Evolutionary conservation across 2,888 invertebrate species (phyloP).

Genomic region (Scelioninae gen. 1): DNA sequence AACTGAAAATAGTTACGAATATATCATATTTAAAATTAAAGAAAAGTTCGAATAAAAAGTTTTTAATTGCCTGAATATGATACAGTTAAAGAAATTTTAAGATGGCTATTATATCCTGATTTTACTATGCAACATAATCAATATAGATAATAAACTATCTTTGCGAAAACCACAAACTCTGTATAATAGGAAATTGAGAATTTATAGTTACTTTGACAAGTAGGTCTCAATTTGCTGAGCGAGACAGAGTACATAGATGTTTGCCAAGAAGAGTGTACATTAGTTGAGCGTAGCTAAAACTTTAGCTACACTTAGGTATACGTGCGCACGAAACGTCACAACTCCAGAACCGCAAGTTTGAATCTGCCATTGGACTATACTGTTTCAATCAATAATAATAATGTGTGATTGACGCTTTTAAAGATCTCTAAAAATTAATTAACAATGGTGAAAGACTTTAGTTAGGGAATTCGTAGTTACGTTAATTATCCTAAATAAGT

Average conservation of each 20-base stretch:
- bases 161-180: conserved; percentile 28
- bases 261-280: conserved; percentile 78
- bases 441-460: background rate
- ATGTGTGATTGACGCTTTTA: conserved; percentile 3
- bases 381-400: conserved; percentile 53
- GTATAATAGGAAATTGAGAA: conserved; percentile 56
- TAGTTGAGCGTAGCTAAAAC: conserved; percentile 63
- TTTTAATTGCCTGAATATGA: too few relatives aligned
- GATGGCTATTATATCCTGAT: background rate
- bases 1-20: too few relatives aligned
- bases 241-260: conserved; percentile 66
- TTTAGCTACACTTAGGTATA: conserved; percentile 51
- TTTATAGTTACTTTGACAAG: conserved; percentile 63
- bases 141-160: conserved; percentile 42
- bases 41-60: too few relatives aligned
- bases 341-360: conserved; percentile 46
- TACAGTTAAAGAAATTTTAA: too few relatives aligned
- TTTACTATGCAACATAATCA: conserved; percentile 13
- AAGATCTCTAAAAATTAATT: conserved; percentile 9
- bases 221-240: conserved; percentile 57
- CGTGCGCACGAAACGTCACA: conserved; percentile 57
- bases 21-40: too few relatives aligned
- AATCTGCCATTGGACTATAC: conserved; percentile 41
- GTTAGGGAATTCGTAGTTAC: background rate
- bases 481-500: conserved; percentile 14